These are phyloP conservation scores for Tenebrosternarchus preto DNA, from an alignment of 2,113 vertebrate genomes.

Conservation along the genomic window DNA sequence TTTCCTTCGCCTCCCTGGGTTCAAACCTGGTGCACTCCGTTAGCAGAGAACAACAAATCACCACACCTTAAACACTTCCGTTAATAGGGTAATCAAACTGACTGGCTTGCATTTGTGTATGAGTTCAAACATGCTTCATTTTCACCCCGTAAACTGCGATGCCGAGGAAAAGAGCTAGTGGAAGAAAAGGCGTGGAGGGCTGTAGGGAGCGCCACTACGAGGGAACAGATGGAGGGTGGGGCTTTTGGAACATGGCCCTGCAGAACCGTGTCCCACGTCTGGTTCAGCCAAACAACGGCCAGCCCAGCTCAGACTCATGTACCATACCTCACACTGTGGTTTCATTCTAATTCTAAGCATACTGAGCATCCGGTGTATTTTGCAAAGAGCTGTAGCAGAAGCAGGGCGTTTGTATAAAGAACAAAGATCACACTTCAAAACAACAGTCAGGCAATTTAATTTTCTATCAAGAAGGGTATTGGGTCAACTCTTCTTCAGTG, in stretches of 20 bases:
- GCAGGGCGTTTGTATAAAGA: too few relatives aligned
- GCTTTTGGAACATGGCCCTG: slow-evolving; percentile 13
- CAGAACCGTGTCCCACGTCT: neutral
- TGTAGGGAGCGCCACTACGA: slow-evolving; percentile 1
- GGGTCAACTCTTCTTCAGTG: too few relatives aligned
- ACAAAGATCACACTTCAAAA: neutral
- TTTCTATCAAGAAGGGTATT: neutral
- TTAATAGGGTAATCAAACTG: slow-evolving; percentile 21
- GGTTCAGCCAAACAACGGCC: neutral
- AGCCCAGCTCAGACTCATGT: too few relatives aligned
- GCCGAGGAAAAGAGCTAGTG: slow-evolving; percentile 5
- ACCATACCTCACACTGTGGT: neutral
- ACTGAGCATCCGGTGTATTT: too few relatives aligned
- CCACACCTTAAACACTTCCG: slow-evolving; percentile 22
- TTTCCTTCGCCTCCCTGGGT: slow-evolving; percentile 26
- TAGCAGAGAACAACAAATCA: slow-evolving; percentile 22
- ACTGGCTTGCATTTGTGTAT: slow-evolving; percentile 19
- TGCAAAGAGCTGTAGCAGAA: too few relatives aligned
- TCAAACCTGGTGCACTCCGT: slow-evolving; percentile 25
- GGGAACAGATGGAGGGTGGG: slow-evolving; percentile 39
- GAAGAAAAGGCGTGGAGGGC: neutral
- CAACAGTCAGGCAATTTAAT: neutral
- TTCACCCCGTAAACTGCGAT: slow-evolving; percentile 27
- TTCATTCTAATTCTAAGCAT: neutral
- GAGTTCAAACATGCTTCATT: slow-evolving; percentile 4